A percentile compares a stretch with the other conserved stretches of the same genome.
phyloP scores from a whole-genome alignment of 2,888 invertebrate species.

The Malacosoma neustria region DNA sequence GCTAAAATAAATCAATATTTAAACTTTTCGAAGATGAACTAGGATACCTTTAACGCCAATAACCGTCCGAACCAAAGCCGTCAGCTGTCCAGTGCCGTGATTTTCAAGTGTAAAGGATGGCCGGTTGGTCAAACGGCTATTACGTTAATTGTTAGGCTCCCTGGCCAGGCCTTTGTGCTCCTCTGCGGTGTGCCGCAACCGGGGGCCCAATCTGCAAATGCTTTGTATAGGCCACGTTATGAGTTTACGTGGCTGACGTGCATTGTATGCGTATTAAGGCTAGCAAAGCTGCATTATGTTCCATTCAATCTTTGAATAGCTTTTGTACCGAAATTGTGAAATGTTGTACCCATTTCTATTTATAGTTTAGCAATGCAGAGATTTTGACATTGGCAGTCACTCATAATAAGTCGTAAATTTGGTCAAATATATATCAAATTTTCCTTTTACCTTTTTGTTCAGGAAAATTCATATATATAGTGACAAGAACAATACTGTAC shows the following conservation, averaged over 20 bases:
- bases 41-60: not conserved
- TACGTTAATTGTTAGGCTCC: slow-evolving; percentile 40
- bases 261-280: slow-evolving; percentile 21
- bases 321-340: too few relatives aligned
- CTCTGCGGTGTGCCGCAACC: slow-evolving; percentile 34
- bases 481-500: too few relatives aligned
- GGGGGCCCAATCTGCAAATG: slow-evolving; percentile 44
- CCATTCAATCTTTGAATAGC: too few relatives aligned
- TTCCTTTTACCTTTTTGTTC: too few relatives aligned
- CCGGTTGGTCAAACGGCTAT: slow-evolving; percentile 36
- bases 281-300: slow-evolving; percentile 13
- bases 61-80: not conserved
- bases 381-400: too few relatives aligned
- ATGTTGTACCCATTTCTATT: too few relatives aligned
- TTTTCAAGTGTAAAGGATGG: slow-evolving; percentile 18
- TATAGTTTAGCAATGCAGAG: too few relatives aligned
- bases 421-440: too few relatives aligned
- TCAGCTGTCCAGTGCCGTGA: slow-evolving; percentile 12
- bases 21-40: too few relatives aligned
- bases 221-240: slow-evolving; percentile 42
- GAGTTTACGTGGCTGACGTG: slow-evolving; percentile 25
- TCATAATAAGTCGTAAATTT: too few relatives aligned
- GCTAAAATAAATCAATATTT: too few relatives aligned
- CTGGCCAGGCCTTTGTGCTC: slow-evolving; percentile 37
- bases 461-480: too few relatives aligned